These are phyloP conservation scores for Tragulus kanchil DNA, from an alignment of 2,113 vertebrate genomes.

Conservation along the genomic window DNA sequence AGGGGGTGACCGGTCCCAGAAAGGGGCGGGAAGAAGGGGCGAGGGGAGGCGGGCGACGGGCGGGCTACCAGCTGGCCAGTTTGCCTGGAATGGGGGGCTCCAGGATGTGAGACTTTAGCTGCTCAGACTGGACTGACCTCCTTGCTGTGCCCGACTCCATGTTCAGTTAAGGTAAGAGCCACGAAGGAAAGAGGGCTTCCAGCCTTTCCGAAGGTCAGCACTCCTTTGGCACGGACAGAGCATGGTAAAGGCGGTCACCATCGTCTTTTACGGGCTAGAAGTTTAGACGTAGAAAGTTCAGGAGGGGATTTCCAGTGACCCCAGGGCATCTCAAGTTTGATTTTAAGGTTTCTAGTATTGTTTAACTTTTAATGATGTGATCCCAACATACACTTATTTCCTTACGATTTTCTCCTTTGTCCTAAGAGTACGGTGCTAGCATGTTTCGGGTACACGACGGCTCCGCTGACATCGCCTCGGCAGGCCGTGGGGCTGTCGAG, in stretches of 20 bases:
- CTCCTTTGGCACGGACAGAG: background rate
- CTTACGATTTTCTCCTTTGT: background rate
- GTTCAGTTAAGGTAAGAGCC: background rate
- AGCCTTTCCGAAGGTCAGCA: background rate
- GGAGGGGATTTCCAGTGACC: background rate
- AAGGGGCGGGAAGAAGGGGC: background rate
- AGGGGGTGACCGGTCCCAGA: too few species aligned
- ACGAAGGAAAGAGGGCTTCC: background rate
- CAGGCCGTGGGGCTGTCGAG: rapidly evolving
- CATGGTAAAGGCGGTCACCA: background rate
- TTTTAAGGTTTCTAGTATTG: background rate
- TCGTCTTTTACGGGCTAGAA: background rate
- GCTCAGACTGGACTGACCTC: background rate
- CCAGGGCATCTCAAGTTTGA: background rate
- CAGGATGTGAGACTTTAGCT: background rate
- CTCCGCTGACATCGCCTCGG: background rate
- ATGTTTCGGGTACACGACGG: background rate
- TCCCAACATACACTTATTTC: background rate
- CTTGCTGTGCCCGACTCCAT: background rate
- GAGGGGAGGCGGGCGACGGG: background rate
- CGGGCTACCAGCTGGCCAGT: background rate
- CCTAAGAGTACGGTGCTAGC: background rate
- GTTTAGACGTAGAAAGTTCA: background rate
- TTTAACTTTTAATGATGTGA: slow-evolving; percentile 11
- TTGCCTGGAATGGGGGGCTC: background rate